Evolutionary conservation across 2,888 invertebrate genomes (phyloP), one percentile per base, ranked within the genome.

Genomic region (Fragum whitleyi): DNA sequence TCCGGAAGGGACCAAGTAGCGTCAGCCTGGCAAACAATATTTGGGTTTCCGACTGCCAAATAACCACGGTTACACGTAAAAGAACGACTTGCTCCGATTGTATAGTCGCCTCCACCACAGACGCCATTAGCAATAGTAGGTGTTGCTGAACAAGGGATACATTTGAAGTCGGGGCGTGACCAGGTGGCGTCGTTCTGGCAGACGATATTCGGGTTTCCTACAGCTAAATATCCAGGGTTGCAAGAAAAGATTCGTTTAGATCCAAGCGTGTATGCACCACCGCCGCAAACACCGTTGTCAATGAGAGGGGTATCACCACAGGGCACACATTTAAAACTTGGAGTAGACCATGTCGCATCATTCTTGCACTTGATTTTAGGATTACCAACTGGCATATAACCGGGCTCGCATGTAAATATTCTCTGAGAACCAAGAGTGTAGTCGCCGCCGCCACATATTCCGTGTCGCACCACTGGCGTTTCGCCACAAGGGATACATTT

Each of bases 401-500:
- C 77, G n/a, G 71, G 65, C 6, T 71, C 47, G 65, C 81, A 81
- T 28, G 26, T 36, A 32, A 47, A 74, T 7, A 14, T 39, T 51
- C 81, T 69, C 2, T 14, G 19, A 11, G 74, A 2, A 36, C 74
- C 77, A 11, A 81, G 28, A 0, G 29, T 51, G 28, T 57, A 14
- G 14, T 71, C 67, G 26, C 65, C 74, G 1, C 68, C 75, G 1
- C 51, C 62, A 28, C 77, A 77, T 1, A 26, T n/a, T 5, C 70
- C 81, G 32, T 73, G 23, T 2, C 16, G 19, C 21, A 82, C 32
- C 9, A 23, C 47, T 0, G 75, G 76, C 2, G 76, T 67, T 6
- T 51, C 32, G 1, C 81, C 75, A 47, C 81, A 81, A 16, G 74
- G 78, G 7, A 74, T 21, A 77, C 85, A 85, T 39, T 61, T 74